phyloP scores from a whole-genome alignment of 2,113 vertebrate genomes.

The Myrmecophaga tridactyla region DNA sequence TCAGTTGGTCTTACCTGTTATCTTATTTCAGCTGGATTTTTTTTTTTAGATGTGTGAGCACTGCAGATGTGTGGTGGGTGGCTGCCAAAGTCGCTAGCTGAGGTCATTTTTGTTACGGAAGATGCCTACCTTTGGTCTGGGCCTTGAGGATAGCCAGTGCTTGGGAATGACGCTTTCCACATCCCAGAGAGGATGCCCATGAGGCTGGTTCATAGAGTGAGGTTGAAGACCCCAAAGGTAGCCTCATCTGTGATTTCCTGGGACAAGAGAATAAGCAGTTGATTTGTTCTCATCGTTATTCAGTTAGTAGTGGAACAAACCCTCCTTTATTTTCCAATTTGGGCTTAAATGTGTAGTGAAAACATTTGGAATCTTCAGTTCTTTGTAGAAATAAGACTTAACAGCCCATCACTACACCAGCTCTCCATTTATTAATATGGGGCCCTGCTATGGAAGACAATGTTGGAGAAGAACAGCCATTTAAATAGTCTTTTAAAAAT shows the following conservation, averaged over 20 bases:
- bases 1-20: conserved; percentile 10
- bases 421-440: neutral
- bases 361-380: neutral
- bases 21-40: neutral
- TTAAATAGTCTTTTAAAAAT: neutral
- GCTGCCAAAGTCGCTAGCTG: neutral
- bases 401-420: neutral
- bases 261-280: neutral
- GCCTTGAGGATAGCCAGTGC: neutral
- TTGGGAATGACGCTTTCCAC: neutral
- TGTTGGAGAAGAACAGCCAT: neutral
- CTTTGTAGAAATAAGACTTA: neutral
- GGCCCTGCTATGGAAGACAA: neutral
- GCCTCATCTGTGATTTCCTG: conserved; percentile 9
- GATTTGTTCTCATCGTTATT: conserved; percentile 13
- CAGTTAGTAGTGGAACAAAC: neutral
- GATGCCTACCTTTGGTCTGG: neutral
- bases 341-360: neutral
- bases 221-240: neutral
- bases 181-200: neutral
- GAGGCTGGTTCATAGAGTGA: neutral
- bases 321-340: neutral
- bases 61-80: neutral
- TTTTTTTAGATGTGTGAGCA: neutral
- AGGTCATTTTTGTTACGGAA: neutral